Evolutionary conservation across 2,797 vertebrate genomes (phyloP).

Genomic region (Orestias chungarensis): DNA sequence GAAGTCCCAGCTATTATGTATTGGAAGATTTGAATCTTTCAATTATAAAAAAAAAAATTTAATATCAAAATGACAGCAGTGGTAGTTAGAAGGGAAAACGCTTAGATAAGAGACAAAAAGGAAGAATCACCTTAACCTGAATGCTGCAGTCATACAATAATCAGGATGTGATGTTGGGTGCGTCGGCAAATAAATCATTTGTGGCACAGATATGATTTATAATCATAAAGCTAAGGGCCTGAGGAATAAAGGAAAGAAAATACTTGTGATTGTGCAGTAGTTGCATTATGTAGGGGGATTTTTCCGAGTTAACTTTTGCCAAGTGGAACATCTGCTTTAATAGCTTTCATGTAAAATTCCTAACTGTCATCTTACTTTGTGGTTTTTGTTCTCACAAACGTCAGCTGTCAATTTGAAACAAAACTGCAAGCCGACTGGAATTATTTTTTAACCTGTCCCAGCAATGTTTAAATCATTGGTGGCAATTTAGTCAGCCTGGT

Average conservation of each 20-base stretch:
- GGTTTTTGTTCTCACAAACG: not conserved
- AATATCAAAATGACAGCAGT: not conserved
- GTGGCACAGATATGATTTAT: not conserved
- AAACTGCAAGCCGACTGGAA: not conserved
- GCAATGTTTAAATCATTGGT: not conserved
- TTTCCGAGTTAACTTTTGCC: not conserved
- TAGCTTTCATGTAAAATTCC: no score
- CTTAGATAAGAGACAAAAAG: not conserved
- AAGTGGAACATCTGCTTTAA: no score
- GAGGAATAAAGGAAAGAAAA: not conserved
- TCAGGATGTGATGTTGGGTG: not conserved
- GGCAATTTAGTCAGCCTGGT: not conserved
- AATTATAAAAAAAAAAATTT: not conserved
- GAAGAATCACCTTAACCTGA: not conserved
- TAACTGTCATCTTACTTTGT: not conserved
- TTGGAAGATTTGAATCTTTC: not conserved
- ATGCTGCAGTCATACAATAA: not conserved
- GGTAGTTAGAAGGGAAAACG: not conserved
- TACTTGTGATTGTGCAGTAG: not conserved
- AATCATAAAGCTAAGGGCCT: not conserved
- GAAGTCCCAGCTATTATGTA: not conserved
- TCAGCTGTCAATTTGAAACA: not conserved
- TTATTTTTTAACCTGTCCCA: not conserved
- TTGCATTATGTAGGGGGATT: not conserved
- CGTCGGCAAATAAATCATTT: not conserved